Base-by-base conservation (phyloP, 2,797 vertebrate species). In the Acrossocheilus wenchowensis region DNA sequence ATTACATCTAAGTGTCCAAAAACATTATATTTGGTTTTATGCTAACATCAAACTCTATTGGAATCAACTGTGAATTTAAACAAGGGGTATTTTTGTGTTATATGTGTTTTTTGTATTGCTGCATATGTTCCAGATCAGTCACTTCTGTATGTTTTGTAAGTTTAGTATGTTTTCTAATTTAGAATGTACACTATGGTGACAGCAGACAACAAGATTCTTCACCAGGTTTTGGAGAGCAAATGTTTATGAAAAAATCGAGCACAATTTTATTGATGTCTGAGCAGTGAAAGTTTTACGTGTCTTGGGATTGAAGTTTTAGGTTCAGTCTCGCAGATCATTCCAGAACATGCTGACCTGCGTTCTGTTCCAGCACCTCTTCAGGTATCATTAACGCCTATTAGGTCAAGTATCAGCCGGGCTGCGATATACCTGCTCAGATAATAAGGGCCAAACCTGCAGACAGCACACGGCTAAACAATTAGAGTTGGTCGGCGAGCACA, bases 401-500 rank as follows among this genome's bases (percentile, higher is more conserved):
- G 93, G 93, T 91, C 95, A 93, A 95, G 96, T 97, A 97, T 97
- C 97, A 97, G 95, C 95, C 93, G 94, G 84, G 86, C 96, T 96
- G 96, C 96, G 96, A 96, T 97, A 96, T 97, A 96, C 96, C 94
- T 97, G 96, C 95, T 95, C 96, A 97, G 96, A 97, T 98, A 98
- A 98, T 97, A 97, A 98, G 96, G 95, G 95, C 91, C 94, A 90
- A 92, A 95, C 96, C 96, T 95, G 96, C 97, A 94, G 95, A 97
- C 94, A 96, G 94, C 96, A 94, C 95, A 96, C 96, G 95, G 96
- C 97, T 97, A 97, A 98, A 97, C 97, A 98, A 98, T 97, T 97
- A 97, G 95, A 97, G 96, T 97, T 97, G 96, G 97, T 96, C 96
- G 96, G 94, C 96, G 96, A 96, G 96, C 96, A 96, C 96, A 97